Conservation (phyloP, 2,113 vertebrate species). For the Puma concolor region DNA sequence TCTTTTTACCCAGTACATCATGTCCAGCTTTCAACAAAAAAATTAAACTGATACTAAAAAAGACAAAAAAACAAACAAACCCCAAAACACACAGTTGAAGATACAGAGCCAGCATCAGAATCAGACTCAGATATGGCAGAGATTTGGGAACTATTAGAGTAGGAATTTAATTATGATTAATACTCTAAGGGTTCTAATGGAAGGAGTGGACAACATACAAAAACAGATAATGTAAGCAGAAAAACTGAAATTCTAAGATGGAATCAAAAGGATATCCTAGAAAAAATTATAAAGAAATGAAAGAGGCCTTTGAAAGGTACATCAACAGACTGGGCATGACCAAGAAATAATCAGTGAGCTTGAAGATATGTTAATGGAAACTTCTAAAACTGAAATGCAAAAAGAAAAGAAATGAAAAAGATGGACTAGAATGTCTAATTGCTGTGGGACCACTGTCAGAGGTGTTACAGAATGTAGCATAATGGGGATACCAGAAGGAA, state of each 20-base stretch:
- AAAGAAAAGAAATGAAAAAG: background rate
- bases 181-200: background rate
- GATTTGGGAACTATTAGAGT: background rate
- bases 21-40: background rate
- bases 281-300: background rate
- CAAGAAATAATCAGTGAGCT: background rate
- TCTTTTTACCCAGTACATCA: background rate
- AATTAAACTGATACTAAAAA: background rate
- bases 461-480: background rate
- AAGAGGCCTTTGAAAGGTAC: background rate
- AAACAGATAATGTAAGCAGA: background rate
- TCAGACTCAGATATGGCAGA: background rate
- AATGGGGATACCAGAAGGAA: background rate
- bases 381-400: background rate
- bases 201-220: background rate
- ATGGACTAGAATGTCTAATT: background rate
- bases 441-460: background rate
- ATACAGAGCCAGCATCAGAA: background rate
- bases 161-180: background rate
- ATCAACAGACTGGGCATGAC: background rate
- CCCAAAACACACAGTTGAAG: background rate
- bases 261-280: background rate
- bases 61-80: background rate
- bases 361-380: background rate
- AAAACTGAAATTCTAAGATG: background rate